Percentiles rank a stretch among this genome's conserved stretches.
Conservation (phyloP, 1,140 invertebrate genomes). For the Harpegnathos saltator region DNA sequence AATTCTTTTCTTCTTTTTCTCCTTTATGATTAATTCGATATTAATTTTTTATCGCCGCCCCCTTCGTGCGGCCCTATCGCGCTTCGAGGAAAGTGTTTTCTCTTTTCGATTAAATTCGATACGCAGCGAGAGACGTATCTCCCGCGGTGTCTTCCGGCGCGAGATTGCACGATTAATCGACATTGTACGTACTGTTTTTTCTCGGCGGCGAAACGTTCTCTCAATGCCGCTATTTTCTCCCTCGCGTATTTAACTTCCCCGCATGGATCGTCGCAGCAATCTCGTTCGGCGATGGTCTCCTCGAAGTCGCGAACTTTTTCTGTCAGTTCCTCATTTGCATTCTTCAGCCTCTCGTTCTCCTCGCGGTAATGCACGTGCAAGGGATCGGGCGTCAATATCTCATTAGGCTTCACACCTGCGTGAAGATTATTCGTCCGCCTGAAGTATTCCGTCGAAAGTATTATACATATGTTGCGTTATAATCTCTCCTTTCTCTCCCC, state of each 20-base stretch:
- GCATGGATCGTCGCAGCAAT: constrained; percentile 73
- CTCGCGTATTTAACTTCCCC: constrained; percentile 70
- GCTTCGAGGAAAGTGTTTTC: too few relatives aligned
- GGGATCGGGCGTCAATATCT: constrained; percentile 77
- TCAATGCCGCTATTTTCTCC: constrained; percentile 74
- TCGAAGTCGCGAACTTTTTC: constrained; percentile 79
- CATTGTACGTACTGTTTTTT: constrained; percentile 76
- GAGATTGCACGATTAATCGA: constrained; percentile 26
- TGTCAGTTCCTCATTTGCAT: constrained; percentile 73
- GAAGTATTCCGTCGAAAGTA: constrained; percentile 32
- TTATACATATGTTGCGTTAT: too few relatives aligned
- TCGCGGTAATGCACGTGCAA: constrained; percentile 77
- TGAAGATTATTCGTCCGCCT: constrained; percentile 57
- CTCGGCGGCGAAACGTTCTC: constrained; percentile 70
- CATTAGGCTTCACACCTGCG: constrained; percentile 75
- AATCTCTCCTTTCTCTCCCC: too few relatives aligned
- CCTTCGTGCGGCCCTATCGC: too few relatives aligned
- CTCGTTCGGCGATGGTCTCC: constrained; percentile 77
- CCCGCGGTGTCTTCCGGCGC: neutral
- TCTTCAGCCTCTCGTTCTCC: constrained; percentile 79
- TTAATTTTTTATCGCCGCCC: constrained; percentile 5
- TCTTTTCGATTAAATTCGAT: neutral
- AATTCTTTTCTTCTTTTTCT: neutral
- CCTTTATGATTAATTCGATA: constrained; percentile 20
- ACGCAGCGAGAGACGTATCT: neutral